These are phyloP conservation scores for Blennius ocellaris DNA, from an alignment of 2,113 vertebrate species.

Conservation along the genomic window DNA sequence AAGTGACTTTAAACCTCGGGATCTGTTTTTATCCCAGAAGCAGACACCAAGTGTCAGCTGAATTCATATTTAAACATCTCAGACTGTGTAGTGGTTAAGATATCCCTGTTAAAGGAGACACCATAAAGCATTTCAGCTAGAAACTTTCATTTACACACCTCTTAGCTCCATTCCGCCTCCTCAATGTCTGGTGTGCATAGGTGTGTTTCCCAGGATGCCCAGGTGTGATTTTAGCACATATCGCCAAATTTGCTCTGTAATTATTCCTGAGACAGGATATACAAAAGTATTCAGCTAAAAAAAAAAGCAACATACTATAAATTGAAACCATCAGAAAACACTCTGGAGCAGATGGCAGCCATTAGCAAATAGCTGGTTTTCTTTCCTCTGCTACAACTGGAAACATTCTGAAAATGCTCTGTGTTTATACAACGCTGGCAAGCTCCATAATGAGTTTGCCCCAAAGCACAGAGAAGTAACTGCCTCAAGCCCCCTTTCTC, in stretches of 20 bases:
- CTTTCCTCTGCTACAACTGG: conserved; percentile 52
- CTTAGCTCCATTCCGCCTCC: conserved; percentile 33
- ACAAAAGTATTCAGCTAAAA: conserved; percentile 63
- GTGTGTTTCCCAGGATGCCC: conserved; percentile 30
- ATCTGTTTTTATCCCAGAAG: conserved; percentile 11
- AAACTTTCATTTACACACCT: conserved; percentile 36
- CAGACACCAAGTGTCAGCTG: conserved; percentile 7
- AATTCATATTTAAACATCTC: conserved; percentile 16
- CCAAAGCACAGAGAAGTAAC: conserved; percentile 45
- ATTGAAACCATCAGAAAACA: conserved; percentile 72
- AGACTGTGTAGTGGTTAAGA: background rate
- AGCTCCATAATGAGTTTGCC: conserved; percentile 66
- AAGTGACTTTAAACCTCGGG: background rate
- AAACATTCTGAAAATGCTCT: conserved; percentile 62
- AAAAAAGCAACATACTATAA: conserved; percentile 72
- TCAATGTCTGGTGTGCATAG: background rate
- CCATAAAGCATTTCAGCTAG: conserved; percentile 10
- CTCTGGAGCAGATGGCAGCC: conserved; percentile 75
- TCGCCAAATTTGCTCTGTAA: conserved; percentile 72
- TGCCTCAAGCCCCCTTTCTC: conserved; percentile 36
- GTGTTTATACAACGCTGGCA: conserved; percentile 70
- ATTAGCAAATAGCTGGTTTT: conserved; percentile 72
- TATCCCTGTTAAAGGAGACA: conserved; percentile 9
- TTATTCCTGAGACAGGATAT: conserved; percentile 76
- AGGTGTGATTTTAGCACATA: conserved; percentile 68